Percentiles rank a stretch among this genome's conserved stretches.
Evolutionary conservation across 92 coral and sea anemone species (phyloP).

Genomic region (Heliopora coerulea): DNA sequence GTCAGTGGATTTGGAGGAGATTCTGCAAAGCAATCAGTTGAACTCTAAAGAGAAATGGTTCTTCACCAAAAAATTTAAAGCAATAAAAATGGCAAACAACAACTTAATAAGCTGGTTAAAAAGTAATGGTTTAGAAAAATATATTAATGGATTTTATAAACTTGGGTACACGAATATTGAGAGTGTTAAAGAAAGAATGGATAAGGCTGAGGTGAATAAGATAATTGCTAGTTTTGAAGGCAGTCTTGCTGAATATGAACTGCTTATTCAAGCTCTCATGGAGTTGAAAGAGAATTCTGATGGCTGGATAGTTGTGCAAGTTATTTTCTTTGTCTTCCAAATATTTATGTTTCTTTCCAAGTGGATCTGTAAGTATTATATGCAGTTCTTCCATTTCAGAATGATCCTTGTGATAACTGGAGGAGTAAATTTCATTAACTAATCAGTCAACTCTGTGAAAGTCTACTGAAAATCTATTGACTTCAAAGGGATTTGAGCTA

Average conservation of each 20-base stretch:
- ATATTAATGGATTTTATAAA: constrained; percentile 22
- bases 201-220: constrained; percentile 1
- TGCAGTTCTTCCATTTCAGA: too few species aligned
- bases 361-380: constrained; percentile 31
- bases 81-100: background rate
- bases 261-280: constrained; percentile 10
- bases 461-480: too few species aligned
- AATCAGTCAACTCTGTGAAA: too few species aligned
- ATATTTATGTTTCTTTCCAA: constrained; percentile 3
- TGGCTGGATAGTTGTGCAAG: constrained; percentile 10
- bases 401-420: too few species aligned
- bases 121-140: constrained; percentile 44
- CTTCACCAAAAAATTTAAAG: constrained; percentile 11
- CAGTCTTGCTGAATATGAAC: constrained; percentile 10
- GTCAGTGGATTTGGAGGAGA: background rate
- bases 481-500: too few species aligned
- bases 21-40: constrained; percentile 7
- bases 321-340: constrained; percentile 7
- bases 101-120: constrained; percentile 48
- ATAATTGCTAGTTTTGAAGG: constrained; percentile 16
- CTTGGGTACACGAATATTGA: constrained; percentile 14
- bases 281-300: background rate
- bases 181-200: constrained; percentile 3
- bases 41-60: background rate
- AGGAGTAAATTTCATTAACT: too few species aligned